Evolutionary conservation across 2,888 invertebrate genomes (phyloP), one percentile per base, ranked within the genome.

Genomic region (Napeogenes inachia): DNA sequence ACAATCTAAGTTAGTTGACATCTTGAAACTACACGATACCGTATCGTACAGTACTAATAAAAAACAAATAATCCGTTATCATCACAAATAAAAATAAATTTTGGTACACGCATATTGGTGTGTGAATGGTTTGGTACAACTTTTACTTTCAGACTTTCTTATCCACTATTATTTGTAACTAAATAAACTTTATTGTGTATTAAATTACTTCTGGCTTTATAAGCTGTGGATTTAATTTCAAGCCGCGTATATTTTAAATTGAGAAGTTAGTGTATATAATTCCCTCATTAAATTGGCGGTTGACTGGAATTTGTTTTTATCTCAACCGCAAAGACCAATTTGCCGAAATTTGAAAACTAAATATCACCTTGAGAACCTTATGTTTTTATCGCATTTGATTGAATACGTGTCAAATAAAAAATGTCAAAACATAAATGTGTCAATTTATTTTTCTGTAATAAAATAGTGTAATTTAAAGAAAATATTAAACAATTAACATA

Each of bases 261-360:
- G 10, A 42, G 10, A 42, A 42, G 42, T 42, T 42, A 42, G 35
- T 13, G 30, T 50, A 30, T 21, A 50, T 50, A 50, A 10, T 50
- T 50, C 30, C 21, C 50, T 50, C 50, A 50, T 50, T 50, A 50
- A 50, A 50, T 50, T 30, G 50, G 30, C 21, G 13, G 47, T 47
- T 47, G 21, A 47, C n/a, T 47, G 47, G n/a, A 30, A 45, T 21
- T 57, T 45, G 61, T 62, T 63, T 60, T 35, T 57, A n/a, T 8
- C 13, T 45, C 33, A 63, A 56, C 66, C 63, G 47, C 61, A 45
- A 61, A 62, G 53, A 56, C 13, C 60, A 62, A 66, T 63, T 58
- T 62, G 60, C 56, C 55, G 58, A 61, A 57, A 60, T 61, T 62
- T 55, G 56, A 58, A 61, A 61, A 58, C 59, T 59, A n/a, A 55